Base-by-base conservation (phyloP, 2,113 vertebrate species). In the Campylorhamphus procurvoides region DNA sequence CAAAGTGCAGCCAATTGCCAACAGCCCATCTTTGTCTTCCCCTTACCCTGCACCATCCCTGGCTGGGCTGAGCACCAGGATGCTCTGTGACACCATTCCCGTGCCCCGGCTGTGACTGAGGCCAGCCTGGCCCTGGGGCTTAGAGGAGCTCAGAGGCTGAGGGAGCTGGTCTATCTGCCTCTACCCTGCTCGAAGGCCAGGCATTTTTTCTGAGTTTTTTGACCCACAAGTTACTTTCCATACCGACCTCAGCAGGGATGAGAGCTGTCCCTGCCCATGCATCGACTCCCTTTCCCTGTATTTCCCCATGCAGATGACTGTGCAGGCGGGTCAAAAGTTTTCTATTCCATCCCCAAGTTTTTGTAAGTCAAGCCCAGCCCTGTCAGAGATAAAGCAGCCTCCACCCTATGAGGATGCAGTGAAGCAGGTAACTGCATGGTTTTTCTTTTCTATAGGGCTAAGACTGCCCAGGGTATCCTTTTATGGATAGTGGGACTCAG, bases 321-420 rank as follows among this genome's bases (percentile, higher is more conserved):
- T 90, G 84, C 98, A 99, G 96, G 96, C 97, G 98, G 98, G 98
- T 96, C 98, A 97, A 97, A 99, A 99, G 96, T 98, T 98, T 98
- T 97, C 98, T 96, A 94, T 98, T 97, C 97, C 98, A 91, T 96
- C 98, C 98, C 97, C 98, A 92, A 97, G 97, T 96, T 98, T 99
- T 98, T 98, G 97, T 98, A 99, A 98, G 97, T 98, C 98, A 97
- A 98, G 97, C 93, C 97, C 98, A 97, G 96, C 98, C 91, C 98
- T 98, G 97, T 98, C 98, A 95, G 98, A 98, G 96, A 96, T 98
- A 98, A 98, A 98, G 97, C 99, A 99, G 97, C 99, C 99, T 97
- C 99, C 99, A 82, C 98, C 99, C 96, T 99, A 99, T 97, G 98
- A 99, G 98, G 99, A 99, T 98, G 99, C 99, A 97, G 97, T 99